Evolutionary conservation across 2,797 vertebrate genomes (phyloP).

Genomic region (Tadarida brasiliensis): DNA sequence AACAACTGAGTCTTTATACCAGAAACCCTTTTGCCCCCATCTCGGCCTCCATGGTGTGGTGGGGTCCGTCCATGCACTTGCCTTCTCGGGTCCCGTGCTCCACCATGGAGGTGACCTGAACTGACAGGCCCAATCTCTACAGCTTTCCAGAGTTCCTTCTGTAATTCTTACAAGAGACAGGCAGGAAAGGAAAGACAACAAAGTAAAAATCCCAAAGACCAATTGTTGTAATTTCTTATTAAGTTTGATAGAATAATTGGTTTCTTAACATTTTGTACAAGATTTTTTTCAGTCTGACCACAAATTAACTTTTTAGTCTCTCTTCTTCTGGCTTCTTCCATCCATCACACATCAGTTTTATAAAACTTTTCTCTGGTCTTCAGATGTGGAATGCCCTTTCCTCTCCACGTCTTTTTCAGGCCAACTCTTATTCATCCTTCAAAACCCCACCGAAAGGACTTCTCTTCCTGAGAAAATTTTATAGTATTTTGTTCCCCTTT

Average conservation of each 20-base stretch:
- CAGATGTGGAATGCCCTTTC: not conserved
- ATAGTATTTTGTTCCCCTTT: not conserved
- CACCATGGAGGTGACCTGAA: fast-evolving
- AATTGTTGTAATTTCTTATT: not conserved
- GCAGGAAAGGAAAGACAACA: not conserved
- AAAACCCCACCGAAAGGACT: not conserved
- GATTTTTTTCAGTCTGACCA: not conserved
- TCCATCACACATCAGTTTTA: fast-evolving
- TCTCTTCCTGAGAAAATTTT: not conserved
- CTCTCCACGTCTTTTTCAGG: not conserved
- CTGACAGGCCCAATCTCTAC: fast-evolving
- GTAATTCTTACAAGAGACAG: not conserved
- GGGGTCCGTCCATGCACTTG: not conserved
- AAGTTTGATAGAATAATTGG: not conserved
- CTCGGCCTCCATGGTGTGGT: not conserved
- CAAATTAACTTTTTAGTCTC: not conserved
- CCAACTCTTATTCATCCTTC: not conserved
- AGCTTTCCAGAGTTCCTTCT: not conserved
- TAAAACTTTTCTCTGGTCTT: not conserved
- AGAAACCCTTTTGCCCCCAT: fast-evolving
- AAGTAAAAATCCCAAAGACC: fast-evolving
- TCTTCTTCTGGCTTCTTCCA: not conserved
- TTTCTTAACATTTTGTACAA: not conserved
- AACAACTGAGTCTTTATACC: not conserved
- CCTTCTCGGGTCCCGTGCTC: not conserved